Evolutionary conservation across 2,888 invertebrate species (phyloP).

Genomic region (Pollenia angustigena): DNA sequence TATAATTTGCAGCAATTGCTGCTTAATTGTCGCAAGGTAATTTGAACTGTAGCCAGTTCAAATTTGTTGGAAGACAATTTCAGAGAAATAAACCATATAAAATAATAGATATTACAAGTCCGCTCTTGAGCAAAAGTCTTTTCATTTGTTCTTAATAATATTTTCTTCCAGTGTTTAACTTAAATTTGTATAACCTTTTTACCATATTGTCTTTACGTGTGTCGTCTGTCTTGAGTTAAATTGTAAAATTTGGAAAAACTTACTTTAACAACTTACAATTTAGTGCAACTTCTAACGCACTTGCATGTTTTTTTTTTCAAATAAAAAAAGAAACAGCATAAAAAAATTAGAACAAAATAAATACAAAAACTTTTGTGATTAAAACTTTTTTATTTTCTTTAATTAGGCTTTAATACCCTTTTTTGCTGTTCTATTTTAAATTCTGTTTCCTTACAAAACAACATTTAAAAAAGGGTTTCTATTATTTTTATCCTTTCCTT

Average conservation of each 20-base stretch:
- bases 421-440: background rate
- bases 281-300: background rate
- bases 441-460: background rate
- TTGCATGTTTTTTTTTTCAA: conserved; percentile 6
- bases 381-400: conserved; percentile 51
- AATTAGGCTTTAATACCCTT: conserved; percentile 25
- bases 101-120: too few relatives aligned
- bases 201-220: background rate
- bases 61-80: too few relatives aligned
- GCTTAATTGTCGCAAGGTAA: too few relatives aligned
- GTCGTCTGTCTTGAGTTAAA: background rate
- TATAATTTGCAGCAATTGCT: too few relatives aligned
- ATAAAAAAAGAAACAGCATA: background rate
- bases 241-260: background rate
- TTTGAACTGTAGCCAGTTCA: too few relatives aligned
- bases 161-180: too few relatives aligned
- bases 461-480: background rate
- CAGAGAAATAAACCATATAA: too few relatives aligned
- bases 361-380: conserved; percentile 44
- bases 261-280: conserved; percentile 8
- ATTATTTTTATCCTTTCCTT: conserved; percentile 12
- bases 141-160: too few relatives aligned
- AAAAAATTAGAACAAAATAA: background rate
- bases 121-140: too few relatives aligned
- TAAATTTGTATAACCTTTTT: too few relatives aligned